phyloP scores from a whole-genome alignment of 2,797 vertebrate species.

The Semotilus atromaculatus region DNA sequence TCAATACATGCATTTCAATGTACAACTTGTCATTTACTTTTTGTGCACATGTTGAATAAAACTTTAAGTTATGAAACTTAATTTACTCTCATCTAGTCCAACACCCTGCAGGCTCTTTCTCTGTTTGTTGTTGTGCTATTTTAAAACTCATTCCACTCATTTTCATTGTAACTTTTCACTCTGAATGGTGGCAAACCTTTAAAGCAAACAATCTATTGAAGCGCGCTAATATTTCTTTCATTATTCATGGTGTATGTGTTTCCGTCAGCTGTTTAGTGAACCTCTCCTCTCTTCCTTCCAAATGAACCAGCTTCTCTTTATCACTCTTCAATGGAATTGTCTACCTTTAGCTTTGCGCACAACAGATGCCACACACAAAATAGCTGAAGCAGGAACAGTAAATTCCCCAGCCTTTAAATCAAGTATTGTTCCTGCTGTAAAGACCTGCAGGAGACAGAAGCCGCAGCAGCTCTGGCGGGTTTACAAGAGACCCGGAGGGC shows the following conservation, averaged over 20 bases:
- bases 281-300: slow-evolving; percentile 17
- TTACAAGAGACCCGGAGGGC: slow-evolving; percentile 30
- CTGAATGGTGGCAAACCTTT: background rate
- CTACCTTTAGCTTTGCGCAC: background rate
- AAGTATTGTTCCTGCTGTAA: slow-evolving; percentile 24
- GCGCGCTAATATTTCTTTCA: background rate
- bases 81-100: background rate
- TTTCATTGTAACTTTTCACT: background rate
- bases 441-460: slow-evolving; percentile 20
- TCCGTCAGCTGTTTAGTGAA: background rate
- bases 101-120: background rate
- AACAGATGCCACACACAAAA: slow-evolving; percentile 29
- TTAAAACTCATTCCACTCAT: slow-evolving; percentile 23
- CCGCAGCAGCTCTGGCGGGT: background rate
- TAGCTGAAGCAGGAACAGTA: slow-evolving; percentile 17
- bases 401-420: slow-evolving; percentile 22
- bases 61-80: background rate
- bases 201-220: slow-evolving; percentile 27
- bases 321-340: slow-evolving; percentile 9
- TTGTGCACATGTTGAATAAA: background rate
- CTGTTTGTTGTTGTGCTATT: background rate
- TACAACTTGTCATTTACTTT: background rate
- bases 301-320: slow-evolving; percentile 16
- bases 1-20: background rate
- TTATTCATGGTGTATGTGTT: background rate